phyloP scores from a whole-genome alignment of 2,113 vertebrate genomes.

The Panthera uncia region DNA sequence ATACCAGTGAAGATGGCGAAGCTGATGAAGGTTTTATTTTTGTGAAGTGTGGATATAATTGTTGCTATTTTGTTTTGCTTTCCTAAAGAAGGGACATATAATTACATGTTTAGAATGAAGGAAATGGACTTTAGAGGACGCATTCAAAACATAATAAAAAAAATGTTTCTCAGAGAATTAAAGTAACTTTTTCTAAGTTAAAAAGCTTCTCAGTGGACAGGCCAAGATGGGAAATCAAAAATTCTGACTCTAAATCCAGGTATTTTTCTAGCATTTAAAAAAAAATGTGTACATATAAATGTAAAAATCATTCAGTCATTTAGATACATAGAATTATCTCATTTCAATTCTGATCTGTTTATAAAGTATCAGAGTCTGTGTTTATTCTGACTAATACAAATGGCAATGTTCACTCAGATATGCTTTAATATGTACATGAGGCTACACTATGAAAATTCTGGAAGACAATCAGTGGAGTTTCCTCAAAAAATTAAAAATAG shows the following conservation, averaged over 20 bases:
- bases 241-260: not conserved
- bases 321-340: not conserved
- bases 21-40: not conserved
- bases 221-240: not conserved
- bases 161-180: not conserved
- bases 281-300: not conserved
- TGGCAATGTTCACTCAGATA: not conserved
- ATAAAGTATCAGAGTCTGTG: not conserved
- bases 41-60: not conserved
- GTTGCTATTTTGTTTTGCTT: not conserved
- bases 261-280: not conserved
- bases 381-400: not conserved
- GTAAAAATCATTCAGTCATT: not conserved
- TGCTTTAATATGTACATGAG: not conserved
- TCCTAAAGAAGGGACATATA: not conserved
- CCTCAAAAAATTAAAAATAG: too few relatives aligned
- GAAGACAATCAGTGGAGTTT: not conserved
- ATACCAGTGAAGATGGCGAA: not conserved
- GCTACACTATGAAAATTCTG: not conserved
- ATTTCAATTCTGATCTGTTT: not conserved
- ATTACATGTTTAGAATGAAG: not conserved
- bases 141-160: not conserved
- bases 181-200: not conserved
- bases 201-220: not conserved
- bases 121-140: not conserved